These are phyloP conservation scores for Collichthys lucidus DNA, from an alignment of 2,113 vertebrate genomes.

Conservation along the genomic window DNA sequence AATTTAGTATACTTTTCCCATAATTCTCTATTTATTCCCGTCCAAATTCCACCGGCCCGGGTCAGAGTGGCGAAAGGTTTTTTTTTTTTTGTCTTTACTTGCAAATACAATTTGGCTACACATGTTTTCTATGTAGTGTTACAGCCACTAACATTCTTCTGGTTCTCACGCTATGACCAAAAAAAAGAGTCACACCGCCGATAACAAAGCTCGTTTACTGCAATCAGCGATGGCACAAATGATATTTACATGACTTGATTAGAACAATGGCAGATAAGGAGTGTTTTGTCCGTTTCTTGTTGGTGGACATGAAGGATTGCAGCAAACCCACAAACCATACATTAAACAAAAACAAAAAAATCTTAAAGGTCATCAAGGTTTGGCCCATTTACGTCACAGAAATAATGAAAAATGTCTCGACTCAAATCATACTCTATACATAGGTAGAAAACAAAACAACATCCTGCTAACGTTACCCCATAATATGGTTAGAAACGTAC, in stretches of 20 bases:
- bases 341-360: background rate
- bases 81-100: background rate
- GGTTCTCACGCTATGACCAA: slow-evolving; percentile 16
- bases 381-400: slow-evolving; percentile 47
- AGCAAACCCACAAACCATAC: slow-evolving; percentile 33
- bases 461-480: slow-evolving; percentile 14
- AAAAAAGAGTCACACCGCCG: slow-evolving; percentile 20
- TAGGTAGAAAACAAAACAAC: slow-evolving; percentile 22
- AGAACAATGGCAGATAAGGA: slow-evolving; percentile 37
- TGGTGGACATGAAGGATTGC: slow-evolving; percentile 23
- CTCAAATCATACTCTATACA: slow-evolving; percentile 36
- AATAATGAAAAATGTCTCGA: slow-evolving; percentile 25
- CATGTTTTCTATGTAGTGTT: slow-evolving; percentile 30
- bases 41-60: background rate
- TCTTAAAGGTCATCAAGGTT: slow-evolving; percentile 14
- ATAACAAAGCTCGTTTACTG: slow-evolving; percentile 30
- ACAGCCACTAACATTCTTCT: slow-evolving; percentile 6
- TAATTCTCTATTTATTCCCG: slow-evolving; percentile 22
- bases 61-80: background rate
- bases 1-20: slow-evolving; percentile 38
- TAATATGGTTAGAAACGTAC: slow-evolving; percentile 30
- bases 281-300: slow-evolving; percentile 28
- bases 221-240: slow-evolving; percentile 54
- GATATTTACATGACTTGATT: slow-evolving; percentile 39
- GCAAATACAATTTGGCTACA: slow-evolving; percentile 40